Evolutionary conservation across 2,888 invertebrate genomes (phyloP), one percentile per base, ranked within the genome.

Genomic region (Cerastis rubricosa): DNA sequence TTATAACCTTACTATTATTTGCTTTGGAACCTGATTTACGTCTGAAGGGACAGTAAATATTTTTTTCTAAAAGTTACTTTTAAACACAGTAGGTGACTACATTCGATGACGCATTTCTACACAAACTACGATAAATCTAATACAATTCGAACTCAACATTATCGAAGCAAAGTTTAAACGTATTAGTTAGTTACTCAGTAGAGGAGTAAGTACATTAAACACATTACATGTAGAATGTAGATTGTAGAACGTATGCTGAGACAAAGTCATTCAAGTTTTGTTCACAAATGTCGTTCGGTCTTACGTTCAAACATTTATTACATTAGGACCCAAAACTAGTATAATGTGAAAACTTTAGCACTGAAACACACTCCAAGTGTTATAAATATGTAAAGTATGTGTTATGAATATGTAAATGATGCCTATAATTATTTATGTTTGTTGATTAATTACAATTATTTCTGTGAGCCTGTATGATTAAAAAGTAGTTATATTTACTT

Each of bases 291-390:
- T 35, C 35, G 67, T 67, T n/a, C 85, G 85, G 87, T 87, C 81
- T 80, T 85, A 86, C 85, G 88, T 85, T 87, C 66, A 85, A 76
- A 87, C 88, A 86, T 87, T 89, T 88, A 90, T 90, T 90, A 90
- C 76, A 83, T 80, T 78, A 43, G 83, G 84, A 87, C 87, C 87
- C 81, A 81, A 66, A 89, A 89, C 89, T 87, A 88, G 83, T 35
- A 5, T 84, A 89, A 90, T 81, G 22, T 86, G 82, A 80, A 88
- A 90, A 90, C 75, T 82, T 75, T 19, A 19, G 14, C n/a, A 29
- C 29, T 71, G 71, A 71, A 75, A 64, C 64, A 54, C n/a, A 47
- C 14, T 74, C 19, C n/a, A 49, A 49, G 74, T n/a, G n/a, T n/a
- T n/a, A n/a, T n/a, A n/a, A n/a, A n/a, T n/a, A n/a, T n/a, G n/a